phyloP scores from a whole-genome alignment of 2,888 invertebrate species.

The Ophion ventricosus region DNA sequence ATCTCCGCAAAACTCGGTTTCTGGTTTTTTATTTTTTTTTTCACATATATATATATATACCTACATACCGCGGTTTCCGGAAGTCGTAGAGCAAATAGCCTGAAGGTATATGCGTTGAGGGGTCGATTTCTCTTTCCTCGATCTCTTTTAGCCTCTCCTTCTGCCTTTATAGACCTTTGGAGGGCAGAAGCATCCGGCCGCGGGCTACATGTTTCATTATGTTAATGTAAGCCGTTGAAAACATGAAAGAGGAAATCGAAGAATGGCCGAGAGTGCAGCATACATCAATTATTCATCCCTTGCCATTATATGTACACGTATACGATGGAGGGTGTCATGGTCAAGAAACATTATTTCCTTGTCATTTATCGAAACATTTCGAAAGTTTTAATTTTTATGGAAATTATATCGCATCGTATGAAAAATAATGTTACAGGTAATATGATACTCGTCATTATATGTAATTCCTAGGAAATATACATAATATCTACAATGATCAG shows the following conservation, averaged over 20 bases:
- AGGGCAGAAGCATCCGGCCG: conserved; percentile 5
- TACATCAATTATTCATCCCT: conserved; percentile 42
- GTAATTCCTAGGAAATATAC: no score
- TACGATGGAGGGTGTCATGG: not conserved
- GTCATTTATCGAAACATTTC: not conserved
- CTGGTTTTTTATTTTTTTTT: conserved; percentile 22
- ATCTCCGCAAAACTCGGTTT: conserved; percentile 53
- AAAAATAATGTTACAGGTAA: no score
- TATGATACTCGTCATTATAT: no score
- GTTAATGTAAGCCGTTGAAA: conserved; percentile 58
- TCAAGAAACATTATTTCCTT: not conserved
- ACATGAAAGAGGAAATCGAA: conserved; percentile 62
- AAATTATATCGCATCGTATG: not conserved
- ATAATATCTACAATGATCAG: no score
- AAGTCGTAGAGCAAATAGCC: conserved; percentile 59
- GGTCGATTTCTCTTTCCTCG: conserved; percentile 61
- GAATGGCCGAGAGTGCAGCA: conserved; percentile 52
- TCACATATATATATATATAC: not conserved
- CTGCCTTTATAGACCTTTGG: conserved; percentile 31
- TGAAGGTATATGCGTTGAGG: conserved; percentile 32
- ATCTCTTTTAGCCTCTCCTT: conserved; percentile 37
- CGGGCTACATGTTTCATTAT: conserved; percentile 63
- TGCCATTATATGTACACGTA: not conserved
- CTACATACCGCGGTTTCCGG: conserved; percentile 12
- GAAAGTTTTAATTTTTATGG: not conserved